phyloP scores from a whole-genome alignment of 2,113 vertebrate genomes.

The Zapornia atra region DNA sequence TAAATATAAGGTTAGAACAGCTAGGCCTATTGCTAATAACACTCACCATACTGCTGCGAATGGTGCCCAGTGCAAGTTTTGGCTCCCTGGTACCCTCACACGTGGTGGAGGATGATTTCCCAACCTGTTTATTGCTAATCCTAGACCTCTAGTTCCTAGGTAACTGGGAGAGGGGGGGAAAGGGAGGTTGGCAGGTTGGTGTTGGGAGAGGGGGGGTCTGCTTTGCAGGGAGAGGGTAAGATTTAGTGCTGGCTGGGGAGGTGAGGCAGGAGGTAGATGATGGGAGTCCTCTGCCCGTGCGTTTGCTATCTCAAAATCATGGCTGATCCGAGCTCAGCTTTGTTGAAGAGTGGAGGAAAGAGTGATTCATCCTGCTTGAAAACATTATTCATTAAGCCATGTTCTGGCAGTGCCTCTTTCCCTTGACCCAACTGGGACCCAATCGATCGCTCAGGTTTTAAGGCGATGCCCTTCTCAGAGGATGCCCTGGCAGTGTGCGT shows the following conservation, averaged over 20 bases:
- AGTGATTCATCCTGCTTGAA: not conserved
- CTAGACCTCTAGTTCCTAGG: slow-evolving; percentile 10
- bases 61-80: slow-evolving; percentile 72
- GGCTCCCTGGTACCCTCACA: slow-evolving; percentile 68
- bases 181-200: not conserved
- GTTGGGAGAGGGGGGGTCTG: not conserved
- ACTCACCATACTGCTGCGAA: slow-evolving; percentile 71
- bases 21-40: slow-evolving; percentile 65
- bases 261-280: not conserved
- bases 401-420: not conserved
- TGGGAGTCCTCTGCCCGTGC: not conserved
- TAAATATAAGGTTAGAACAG: slow-evolving; percentile 66
- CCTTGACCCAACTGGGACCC: not conserved
- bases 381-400: not conserved
- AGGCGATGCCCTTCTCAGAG: not conserved
- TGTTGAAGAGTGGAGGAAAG: not conserved
- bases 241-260: not conserved
- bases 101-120: slow-evolving; percentile 49
- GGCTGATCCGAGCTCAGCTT: not conserved
- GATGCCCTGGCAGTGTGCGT: not conserved
- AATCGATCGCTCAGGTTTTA: not conserved
- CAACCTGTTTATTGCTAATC: slow-evolving; percentile 30
- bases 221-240: not conserved
- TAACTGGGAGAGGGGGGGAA: not conserved
- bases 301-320: not conserved